Evolutionary conservation across 2,113 vertebrate genomes (phyloP).

Genomic region (Willisornis vidua): DNA sequence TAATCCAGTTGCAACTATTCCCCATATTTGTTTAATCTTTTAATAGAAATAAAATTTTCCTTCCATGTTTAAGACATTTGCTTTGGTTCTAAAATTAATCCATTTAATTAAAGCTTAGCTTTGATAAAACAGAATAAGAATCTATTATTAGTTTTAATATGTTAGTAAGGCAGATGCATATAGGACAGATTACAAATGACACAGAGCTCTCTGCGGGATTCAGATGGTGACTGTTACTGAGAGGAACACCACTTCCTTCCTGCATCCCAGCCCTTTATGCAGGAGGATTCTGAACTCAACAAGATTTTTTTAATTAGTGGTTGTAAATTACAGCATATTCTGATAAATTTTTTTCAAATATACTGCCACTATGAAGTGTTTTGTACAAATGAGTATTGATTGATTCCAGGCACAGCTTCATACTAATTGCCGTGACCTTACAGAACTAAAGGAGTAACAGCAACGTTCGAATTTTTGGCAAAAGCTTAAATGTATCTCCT

Average conservation of each 20-base stretch:
- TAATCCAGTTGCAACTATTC: background rate
- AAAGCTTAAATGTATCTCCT: background rate
- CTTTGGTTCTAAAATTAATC: background rate
- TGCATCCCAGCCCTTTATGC: background rate
- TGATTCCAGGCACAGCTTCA: background rate
- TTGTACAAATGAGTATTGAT: background rate
- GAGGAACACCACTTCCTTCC: background rate
- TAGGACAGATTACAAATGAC: background rate
- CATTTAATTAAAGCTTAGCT: background rate
- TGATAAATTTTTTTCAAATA: background rate
- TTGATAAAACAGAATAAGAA: background rate
- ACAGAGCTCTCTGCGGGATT: rapidly evolving
- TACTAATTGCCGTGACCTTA: background rate
- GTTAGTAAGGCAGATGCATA: background rate
- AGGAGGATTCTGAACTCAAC: background rate
- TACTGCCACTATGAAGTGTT: background rate
- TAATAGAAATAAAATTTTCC: background rate
- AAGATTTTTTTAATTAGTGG: background rate
- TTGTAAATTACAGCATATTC: background rate
- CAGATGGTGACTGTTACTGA: background rate
- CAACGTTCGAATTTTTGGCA: background rate
- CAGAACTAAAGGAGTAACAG: background rate
- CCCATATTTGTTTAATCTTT: background rate
- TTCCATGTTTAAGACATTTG: background rate
- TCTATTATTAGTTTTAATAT: background rate